Base-by-base conservation (phyloP, 92 coral and sea anemone species). In the Palythoa grandis region DNA sequence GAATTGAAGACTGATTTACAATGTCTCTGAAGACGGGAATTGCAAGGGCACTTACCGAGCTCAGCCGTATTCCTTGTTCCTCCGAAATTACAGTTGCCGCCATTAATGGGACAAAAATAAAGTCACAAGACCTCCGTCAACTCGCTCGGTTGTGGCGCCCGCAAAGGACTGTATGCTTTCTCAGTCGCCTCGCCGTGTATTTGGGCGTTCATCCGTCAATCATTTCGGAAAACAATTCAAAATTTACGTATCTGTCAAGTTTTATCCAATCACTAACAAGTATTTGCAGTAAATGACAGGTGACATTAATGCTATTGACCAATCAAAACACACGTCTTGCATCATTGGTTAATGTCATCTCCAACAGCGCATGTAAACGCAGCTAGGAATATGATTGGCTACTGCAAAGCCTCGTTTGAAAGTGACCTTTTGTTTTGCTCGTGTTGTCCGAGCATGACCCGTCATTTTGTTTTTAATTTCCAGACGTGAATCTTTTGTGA, bases 51-150 rank as follows among this genome's bases (percentile, higher is more conserved):
- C 94, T 89, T 88, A 97, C 99, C 73, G 99, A 83, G 88, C 98
- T 97, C 2, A 93, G 93, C 19, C 98, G 95, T 60, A 97, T 95
- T 77, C 99, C 99, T 13, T 72, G 88, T 43, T 94, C 95, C 57
- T 88, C 83, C 17, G 98, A 91, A 20, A 4, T 80, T 8, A 58
- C 75, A 15, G 70, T 70, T 65, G 74, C 85, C 61, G 72, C 85
- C 85, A 80, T 80, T 43, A 67, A 80, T 68, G 85, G 74, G 53
- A 58, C 72, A 43, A 80, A 65, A 66, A 29, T 1, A 4, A 80
- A 65, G 85, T 80, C 54, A 80, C 85, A 48, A 80, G 85, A 65
- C 85, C 85, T 24, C 85, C 53, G 52, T 12, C 72, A 11, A 16
- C 15, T 63, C 16, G 47, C 82, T 76, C 82, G 82, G 82, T 76